Evolutionary conservation across 2,888 invertebrate species (phyloP).

Genomic region (Pyralis farinalis): DNA sequence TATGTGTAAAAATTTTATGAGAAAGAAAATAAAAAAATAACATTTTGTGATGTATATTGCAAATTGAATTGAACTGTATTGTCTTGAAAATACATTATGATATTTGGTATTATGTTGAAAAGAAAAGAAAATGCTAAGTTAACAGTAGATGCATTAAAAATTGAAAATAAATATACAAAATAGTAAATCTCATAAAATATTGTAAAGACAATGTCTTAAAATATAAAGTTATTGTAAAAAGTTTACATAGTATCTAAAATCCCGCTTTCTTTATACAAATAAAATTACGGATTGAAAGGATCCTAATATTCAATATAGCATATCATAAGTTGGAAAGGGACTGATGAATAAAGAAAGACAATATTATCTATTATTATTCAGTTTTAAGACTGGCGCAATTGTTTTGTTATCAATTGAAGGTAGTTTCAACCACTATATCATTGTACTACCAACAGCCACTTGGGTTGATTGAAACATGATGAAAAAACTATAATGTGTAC

Average conservation of each 20-base stretch:
- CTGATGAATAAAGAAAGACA: conserved; percentile 47
- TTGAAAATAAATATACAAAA: conserved; percentile 3
- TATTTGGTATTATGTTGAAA: conserved; percentile 30
- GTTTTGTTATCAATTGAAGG: conserved; percentile 9
- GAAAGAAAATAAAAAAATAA: conserved; percentile 40
- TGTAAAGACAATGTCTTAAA: conserved; percentile 45
- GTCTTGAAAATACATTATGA: conserved; percentile 22
- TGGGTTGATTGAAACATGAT: too few relatives aligned
- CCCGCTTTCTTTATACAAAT: conserved; percentile 11
- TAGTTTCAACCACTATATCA: too few relatives aligned
- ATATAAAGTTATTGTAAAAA: conserved; percentile 16
- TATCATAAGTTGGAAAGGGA: conserved; percentile 36
- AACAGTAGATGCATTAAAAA: conserved; percentile 29
- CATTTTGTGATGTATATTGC: conserved; percentile 35
- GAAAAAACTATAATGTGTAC: too few relatives aligned
- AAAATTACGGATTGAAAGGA: conserved; percentile 10
- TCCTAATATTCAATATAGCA: conserved; percentile 30
- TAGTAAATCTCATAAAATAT: conserved; percentile 33
- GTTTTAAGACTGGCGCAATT: not conserved
- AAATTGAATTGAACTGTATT: conserved; percentile 35
- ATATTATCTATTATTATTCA: conserved; percentile 30
- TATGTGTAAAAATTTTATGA: conserved; percentile 66
- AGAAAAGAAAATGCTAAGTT: conserved; percentile 24
- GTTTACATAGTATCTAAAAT: conserved; percentile 9
- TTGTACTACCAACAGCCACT: too few relatives aligned